Conservation (phyloP, 2,113 vertebrate species). For the Coptodon rendalli region DNA sequence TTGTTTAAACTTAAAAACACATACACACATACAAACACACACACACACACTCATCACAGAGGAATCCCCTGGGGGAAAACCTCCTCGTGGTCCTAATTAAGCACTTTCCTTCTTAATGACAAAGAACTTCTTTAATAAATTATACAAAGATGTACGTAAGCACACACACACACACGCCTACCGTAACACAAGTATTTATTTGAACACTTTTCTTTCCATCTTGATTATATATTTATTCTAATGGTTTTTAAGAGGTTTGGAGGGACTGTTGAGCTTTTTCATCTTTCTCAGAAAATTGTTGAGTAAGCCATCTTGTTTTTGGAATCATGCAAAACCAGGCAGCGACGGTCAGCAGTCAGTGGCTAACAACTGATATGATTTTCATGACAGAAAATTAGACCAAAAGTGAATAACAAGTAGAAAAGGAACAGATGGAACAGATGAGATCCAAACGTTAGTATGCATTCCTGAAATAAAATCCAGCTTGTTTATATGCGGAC, state of each 20-base stretch:
- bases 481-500: neutral
- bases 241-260: neutral
- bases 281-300: neutral
- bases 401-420: neutral
- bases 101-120: constrained; percentile 19
- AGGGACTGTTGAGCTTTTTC: neutral
- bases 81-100: constrained; percentile 35
- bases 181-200: neutral
- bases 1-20: neutral
- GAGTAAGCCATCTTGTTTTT: neutral
- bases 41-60: neutral
- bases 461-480: neutral
- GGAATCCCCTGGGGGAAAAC: neutral
- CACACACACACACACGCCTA: fast-evolving
- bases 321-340: neutral
- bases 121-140: constrained; percentile 24
- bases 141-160: neutral
- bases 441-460: neutral
- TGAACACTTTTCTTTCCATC: neutral
- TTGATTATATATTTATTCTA: neutral
- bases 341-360: neutral
- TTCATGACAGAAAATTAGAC: neutral
- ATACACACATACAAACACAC: neutral
- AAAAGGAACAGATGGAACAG: neutral
- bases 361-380: neutral